Base-by-base conservation (phyloP, 2,888 invertebrate genomes). In the Tetragonisca angustula region DNA sequence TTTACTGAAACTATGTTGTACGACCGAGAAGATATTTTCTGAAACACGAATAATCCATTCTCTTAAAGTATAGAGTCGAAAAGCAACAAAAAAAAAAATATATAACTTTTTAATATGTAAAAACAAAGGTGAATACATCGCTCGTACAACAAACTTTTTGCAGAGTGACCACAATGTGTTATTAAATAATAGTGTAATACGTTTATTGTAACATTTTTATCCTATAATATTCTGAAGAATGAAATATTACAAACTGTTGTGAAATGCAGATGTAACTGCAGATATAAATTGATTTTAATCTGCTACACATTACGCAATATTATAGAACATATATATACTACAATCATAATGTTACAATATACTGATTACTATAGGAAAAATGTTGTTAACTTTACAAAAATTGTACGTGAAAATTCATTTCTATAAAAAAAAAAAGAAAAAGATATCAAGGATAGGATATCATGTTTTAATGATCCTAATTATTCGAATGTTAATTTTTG, bases 61-160 rank as follows among this genome's bases (percentile, higher is more conserved):
- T 73, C 50, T 59, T 56, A 24, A 62, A 81, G 70, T 74, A 81
- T 72, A 64, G 21, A 65, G 19, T 21, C 36, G 59, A n/a, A n/a
- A 27, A 70, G 17, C 11, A 24, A 24, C n/a, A 67, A 75, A 36
- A 50, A 21, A 65, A 15, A 24, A 49, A 21, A 36, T 69, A 49
- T 81, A 64, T 69, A 71, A 32, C 50, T 80, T 80, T 80, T 70
- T 71, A 59, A 70, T 32, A 68, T 27, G 49, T 62, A 49, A 54
- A 54, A 19, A 19, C 36, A 50, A 73, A 52, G 19, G 32, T 52
- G 19, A 54, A 76, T 62, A 36, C 24, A 52, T 81, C 81, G 85
- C 79, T 91, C 88, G 91, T 89, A 90, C 88, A 88, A 85, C 85
- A 87, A 64, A 73, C 24, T 70, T 83, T 70, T 67, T 64, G 21